Evolutionary conservation across 2,113 vertebrate species (phyloP).

Genomic region (Pongo pygmaeus): DNA sequence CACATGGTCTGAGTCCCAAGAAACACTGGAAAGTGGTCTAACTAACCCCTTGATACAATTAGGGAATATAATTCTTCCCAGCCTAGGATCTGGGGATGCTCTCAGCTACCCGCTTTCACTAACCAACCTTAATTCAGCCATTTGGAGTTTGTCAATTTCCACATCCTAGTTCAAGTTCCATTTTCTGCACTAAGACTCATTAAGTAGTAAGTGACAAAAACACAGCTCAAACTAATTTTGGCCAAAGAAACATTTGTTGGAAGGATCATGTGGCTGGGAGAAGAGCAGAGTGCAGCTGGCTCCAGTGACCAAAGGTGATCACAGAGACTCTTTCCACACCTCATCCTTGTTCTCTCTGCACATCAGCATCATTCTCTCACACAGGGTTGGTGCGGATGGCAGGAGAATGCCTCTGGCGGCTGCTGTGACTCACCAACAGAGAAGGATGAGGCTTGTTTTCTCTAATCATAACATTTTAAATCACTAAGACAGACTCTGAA

Average conservation of each 20-base stretch:
- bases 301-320: not conserved
- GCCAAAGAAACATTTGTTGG: not conserved
- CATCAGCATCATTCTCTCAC: not conserved
- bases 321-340: accelerated
- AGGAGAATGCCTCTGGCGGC: not conserved
- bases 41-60: not conserved
- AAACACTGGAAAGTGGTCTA: not conserved
- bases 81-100: not conserved
- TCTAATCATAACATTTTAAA: not conserved
- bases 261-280: not conserved
- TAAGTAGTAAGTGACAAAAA: not conserved
- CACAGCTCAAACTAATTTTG: not conserved
- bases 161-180: not conserved
- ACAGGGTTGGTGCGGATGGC: not conserved
- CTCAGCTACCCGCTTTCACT: too few relatives aligned
- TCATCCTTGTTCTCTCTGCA: not conserved
- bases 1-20: not conserved
- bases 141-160: not conserved
- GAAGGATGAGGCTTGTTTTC: not conserved
- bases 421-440: not conserved
- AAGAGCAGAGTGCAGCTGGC: not conserved
- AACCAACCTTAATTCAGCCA: not conserved
- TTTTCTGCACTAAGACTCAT: not conserved
- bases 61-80: not conserved
- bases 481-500: not conserved